Base-by-base conservation (phyloP, 2,888 invertebrate species). In the Alloscopus bannaensis region DNA sequence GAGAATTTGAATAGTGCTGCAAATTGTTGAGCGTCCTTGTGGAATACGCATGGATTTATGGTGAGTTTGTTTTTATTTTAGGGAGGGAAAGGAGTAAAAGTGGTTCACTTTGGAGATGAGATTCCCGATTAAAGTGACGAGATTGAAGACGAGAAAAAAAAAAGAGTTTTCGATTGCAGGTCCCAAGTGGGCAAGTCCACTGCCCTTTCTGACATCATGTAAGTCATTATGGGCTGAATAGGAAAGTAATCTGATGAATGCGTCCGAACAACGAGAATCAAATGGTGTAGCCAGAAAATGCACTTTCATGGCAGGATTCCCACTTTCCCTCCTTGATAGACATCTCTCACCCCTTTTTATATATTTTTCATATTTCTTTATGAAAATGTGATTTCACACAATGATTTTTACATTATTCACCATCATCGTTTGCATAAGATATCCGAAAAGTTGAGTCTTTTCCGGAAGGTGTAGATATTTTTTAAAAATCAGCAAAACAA, bases 1-100 rank as follows among this genome's bases (percentile, higher is more conserved):
- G 68, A 24, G 55, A 52, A 68, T 68, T 68, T 68, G 68, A 68
- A 40, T 60, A 29, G 4, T 60, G 36, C 20, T 20, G 40, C 40
- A 60, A 60, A 60, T 60, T 3, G 60, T 18, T 20, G 20, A 26
- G 18, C 6, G 40, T 60, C 36, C 36, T 60, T 60, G 22, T 40
- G 60, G 60, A 40, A 60, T 60, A 36, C n/a, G n/a, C n/a, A n/a
- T n/a, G n/a, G n/a, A 60, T 60, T 22, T 40, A 22, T 57, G 40
- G 36, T 40, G n/a, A 60, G 22, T 60, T 60, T 60, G 22, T 60
- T 57, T 31, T 31, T n/a, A n/a, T n/a, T n/a, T n/a, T n/a, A n/a
- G n/a, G n/a, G n/a, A n/a, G n/a, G n/a, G n/a, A n/a, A n/a, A n/a
- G n/a, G n/a, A n/a, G n/a, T n/a, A 57, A 3, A 55, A 55, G 55